Base-by-base conservation (phyloP, 2,797 vertebrate species). In the Miichthys miiuy region DNA sequence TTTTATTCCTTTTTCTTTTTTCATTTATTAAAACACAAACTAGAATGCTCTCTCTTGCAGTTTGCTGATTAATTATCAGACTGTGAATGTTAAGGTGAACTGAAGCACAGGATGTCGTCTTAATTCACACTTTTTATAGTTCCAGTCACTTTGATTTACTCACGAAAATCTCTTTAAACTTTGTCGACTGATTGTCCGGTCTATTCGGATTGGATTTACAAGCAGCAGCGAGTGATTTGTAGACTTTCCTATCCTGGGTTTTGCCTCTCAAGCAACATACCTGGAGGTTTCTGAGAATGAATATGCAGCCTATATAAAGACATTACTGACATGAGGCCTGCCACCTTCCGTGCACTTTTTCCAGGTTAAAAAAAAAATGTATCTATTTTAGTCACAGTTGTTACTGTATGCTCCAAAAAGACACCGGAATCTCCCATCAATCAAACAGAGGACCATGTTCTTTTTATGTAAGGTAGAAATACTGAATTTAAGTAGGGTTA, bases 11-110 rank as follows among this genome's bases (percentile, higher is more conserved):
- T 56, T 69, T 61, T n/a, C n/a, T 73, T 68, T 83, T 85, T 85
- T 84, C 51, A 60, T 83, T 81, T 86, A 75, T 63, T 11, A 27
- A 85, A 76, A 84, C 64, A 72, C 47, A 21, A 9, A 9, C 34
- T 38, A 38, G 34, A 38, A 38, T 70, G 44, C 47, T 38, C 56
- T n/a, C 27, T n/a, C 46, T 50, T 50, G 71, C 69, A 52, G 34
- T 51, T 65, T 58, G 54, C 44, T 65, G 65, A 81, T 78, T 61
- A 76, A 82, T 38, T 38, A 38, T 38, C 76, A 71, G 44, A 56
- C 44, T 38, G 18, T 66, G 63, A 50, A 27, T 27, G 16, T 42
- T 48, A 5, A 27, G 54, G 47, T 56, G 30, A 68, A 38, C 34
- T 6, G 23, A 81, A 69, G 68, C 48, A 23, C 23, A 68, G 9